Conservation (phyloP, 2,113 vertebrate genomes). For the Ochotona princeps region DNA sequence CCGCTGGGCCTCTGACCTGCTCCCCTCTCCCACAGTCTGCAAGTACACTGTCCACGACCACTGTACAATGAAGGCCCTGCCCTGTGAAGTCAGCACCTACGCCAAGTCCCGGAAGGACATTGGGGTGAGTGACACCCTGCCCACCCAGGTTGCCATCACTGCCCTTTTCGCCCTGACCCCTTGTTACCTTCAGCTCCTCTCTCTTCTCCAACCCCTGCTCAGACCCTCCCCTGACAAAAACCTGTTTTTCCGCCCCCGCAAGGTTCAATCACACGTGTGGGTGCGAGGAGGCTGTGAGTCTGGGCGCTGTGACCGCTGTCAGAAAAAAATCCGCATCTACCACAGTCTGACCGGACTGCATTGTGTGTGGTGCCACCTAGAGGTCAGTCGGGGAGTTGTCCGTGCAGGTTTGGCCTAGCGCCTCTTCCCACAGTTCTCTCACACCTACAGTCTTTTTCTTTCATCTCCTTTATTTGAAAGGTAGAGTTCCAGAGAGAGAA, state of each 20-base stretch:
- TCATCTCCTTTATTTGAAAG: no score
- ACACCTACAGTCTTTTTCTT: no score
- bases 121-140: conserved; percentile 86
- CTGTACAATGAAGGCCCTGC: conserved; percentile 92
- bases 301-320: conserved; percentile 91
- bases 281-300: conserved; percentile 90
- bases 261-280: conserved; percentile 92
- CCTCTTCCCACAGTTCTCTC: background rate
- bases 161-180: background rate
- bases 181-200: background rate
- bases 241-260: conserved; percentile 10
- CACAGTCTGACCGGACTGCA: conserved; percentile 89
- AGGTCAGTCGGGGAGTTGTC: conserved; percentile 82
- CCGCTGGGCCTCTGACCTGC: conserved; percentile 2
- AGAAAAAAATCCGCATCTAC: conserved; percentile 92
- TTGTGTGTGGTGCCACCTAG: conserved; percentile 94
- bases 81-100: conserved; percentile 91
- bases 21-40: conserved; percentile 87
- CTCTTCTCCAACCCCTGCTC: background rate
- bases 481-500: no score
- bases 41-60: conserved; percentile 93
- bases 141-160: background rate
- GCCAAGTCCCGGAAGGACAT: conserved; percentile 92
- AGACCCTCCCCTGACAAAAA: background rate
- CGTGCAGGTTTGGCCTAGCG: background rate